These are phyloP conservation scores for Agriopis marginaria DNA, from an alignment of 2,888 invertebrate genomes.

Conservation along the genomic window DNA sequence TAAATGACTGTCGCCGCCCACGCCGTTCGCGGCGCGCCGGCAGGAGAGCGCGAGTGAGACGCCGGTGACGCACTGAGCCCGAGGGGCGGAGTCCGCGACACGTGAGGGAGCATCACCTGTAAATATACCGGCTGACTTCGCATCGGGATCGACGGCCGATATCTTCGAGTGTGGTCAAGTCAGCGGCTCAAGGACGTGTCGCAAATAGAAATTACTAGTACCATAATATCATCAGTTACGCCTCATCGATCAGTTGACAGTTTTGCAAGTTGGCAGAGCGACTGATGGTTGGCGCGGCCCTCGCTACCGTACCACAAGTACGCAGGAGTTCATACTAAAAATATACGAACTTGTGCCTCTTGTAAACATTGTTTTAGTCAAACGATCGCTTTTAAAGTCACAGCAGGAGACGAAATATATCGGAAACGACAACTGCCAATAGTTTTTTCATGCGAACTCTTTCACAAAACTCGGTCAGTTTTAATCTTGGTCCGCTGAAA, in stretches of 20 bases:
- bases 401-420: background rate
- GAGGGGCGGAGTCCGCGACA: slow-evolving; percentile 61
- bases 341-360: slow-evolving; percentile 53
- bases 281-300: slow-evolving; percentile 61
- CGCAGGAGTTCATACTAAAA: slow-evolving; percentile 55
- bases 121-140: slow-evolving; percentile 63
- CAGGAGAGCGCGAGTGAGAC: slow-evolving; percentile 65
- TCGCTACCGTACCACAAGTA: slow-evolving; percentile 63
- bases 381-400: background rate
- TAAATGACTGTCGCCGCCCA: slow-evolving; percentile 77
- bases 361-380: slow-evolving; percentile 30
- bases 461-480: slow-evolving; percentile 52
- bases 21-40: slow-evolving; percentile 58
- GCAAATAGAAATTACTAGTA: slow-evolving; percentile 63
- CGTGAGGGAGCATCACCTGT: slow-evolving; percentile 75
- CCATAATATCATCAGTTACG: slow-evolving; percentile 64
- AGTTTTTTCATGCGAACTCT: slow-evolving; percentile 16
- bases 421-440: slow-evolving; percentile 10
- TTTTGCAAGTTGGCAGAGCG: slow-evolving; percentile 68
- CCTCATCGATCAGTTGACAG: slow-evolving; percentile 73
- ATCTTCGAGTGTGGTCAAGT: slow-evolving; percentile 36
- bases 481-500: slow-evolving; percentile 60
- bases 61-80: slow-evolving; percentile 67
- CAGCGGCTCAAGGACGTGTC: slow-evolving; percentile 52
- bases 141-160: slow-evolving; percentile 48